Evolutionary conservation across 64 coral and sea anemone genomes (phyloP).

Genomic region (Stylophora pistillata): DNA sequence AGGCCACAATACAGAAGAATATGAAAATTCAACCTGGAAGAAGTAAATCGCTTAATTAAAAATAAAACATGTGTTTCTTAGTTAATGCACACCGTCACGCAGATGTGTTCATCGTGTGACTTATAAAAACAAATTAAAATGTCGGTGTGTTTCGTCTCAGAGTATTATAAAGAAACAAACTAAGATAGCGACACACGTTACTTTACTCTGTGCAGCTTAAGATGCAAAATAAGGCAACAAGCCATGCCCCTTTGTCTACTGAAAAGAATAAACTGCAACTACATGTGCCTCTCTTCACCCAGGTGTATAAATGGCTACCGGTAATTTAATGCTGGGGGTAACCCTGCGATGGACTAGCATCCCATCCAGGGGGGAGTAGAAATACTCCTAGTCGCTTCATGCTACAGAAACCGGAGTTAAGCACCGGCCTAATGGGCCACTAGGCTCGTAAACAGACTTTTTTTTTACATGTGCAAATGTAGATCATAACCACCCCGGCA

Average conservation of each 20-base stretch:
- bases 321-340: too few relatives aligned
- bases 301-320: too few relatives aligned
- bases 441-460: too few relatives aligned
- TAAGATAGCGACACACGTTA: conserved; percentile 38
- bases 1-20: conserved; percentile 88
- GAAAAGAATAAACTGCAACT: background rate
- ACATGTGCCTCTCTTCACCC: background rate
- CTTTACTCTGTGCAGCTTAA: conserved; percentile 1
- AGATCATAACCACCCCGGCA: too few relatives aligned
- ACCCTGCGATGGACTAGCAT: too few relatives aligned
- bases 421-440: too few relatives aligned
- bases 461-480: too few relatives aligned
- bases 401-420: too few relatives aligned
- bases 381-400: too few relatives aligned
- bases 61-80: background rate
- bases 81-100: background rate
- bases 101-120: background rate
- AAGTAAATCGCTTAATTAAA: background rate
- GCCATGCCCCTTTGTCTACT: background rate
- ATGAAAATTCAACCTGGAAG: conserved; percentile 64
- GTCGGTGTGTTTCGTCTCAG: conserved; percentile 25
- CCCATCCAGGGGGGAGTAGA: too few relatives aligned
- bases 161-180: conserved; percentile 7
- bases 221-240: conserved; percentile 13
- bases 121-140: background rate